Percentiles rank a stretch among this genome's conserved stretches.
These are phyloP conservation scores for Myotis vivesi DNA, from an alignment of 2,797 vertebrate species.

Conservation along the genomic window DNA sequence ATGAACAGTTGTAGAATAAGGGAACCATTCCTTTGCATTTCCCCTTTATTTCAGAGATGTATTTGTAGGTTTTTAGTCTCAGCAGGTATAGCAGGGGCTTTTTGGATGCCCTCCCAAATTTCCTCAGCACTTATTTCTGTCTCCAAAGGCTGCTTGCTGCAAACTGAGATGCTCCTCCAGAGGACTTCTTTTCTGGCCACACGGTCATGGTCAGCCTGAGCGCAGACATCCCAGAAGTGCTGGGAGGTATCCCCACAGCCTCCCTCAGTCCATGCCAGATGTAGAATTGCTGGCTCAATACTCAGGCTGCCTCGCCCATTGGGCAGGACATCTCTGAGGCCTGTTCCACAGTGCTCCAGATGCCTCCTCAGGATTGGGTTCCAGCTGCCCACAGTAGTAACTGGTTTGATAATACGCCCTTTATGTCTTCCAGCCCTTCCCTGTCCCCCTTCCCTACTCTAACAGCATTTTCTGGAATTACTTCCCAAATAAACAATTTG, in stretches of 20 bases:
- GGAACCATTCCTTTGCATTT: not conserved
- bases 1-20: not conserved
- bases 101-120: not conserved
- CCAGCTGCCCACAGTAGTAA: not conserved
- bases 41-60: not conserved
- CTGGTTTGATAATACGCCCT: not conserved
- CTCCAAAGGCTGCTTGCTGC: not conserved
- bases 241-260: not conserved
- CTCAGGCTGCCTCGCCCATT: not conserved
- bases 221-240: not conserved
- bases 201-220: not conserved
- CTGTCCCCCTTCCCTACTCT: not conserved
- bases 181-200: not conserved
- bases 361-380: not conserved
- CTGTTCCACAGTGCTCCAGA: not conserved
- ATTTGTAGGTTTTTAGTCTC: not conserved
- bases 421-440: not conserved
- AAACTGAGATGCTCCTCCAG: not conserved
- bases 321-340: not conserved
- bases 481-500: constrained; percentile 3
- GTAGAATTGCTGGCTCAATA: not conserved
- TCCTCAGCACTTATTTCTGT: not conserved
- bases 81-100: not conserved
- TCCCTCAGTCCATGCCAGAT: not conserved
- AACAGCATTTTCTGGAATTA: not conserved